These are phyloP conservation scores for Acleris holmiana DNA, from an alignment of 2,888 invertebrate genomes.

Conservation along the genomic window DNA sequence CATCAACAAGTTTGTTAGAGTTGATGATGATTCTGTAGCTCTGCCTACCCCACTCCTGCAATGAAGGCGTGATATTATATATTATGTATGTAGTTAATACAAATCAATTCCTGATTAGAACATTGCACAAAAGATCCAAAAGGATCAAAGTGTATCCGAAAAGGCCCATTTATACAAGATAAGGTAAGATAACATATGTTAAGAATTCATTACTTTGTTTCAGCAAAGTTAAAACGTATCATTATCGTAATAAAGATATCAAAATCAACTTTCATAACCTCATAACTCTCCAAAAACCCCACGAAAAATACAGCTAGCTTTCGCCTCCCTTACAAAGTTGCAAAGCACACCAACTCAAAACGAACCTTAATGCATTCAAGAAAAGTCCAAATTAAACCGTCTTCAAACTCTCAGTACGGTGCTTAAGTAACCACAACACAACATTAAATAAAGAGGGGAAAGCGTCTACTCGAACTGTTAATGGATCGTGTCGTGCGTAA, in stretches of 20 bases:
- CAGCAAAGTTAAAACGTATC: too few species aligned
- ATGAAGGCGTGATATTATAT: too few species aligned
- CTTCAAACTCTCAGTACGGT: not conserved
- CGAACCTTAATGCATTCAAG: not conserved
- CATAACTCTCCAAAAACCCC: not conserved
- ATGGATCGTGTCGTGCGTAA: constrained; percentile 59
- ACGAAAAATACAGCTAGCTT: constrained; percentile 2
- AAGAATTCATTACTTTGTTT: too few species aligned
- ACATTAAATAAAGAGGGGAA: constrained; percentile 36
- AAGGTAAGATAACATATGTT: not conserved
- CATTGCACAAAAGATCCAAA: too few species aligned
- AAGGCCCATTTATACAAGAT: not conserved
- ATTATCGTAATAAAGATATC: constrained; percentile 8
- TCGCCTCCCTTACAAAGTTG: constrained; percentile 7
- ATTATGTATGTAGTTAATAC: too few species aligned
- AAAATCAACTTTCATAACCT: constrained; percentile 8
- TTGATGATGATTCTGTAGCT: too few species aligned
- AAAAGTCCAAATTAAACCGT: not conserved
- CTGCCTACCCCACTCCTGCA: too few species aligned
- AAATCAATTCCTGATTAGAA: too few species aligned
- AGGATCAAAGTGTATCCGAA: too few species aligned
- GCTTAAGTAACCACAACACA: constrained; percentile 32
- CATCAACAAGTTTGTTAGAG: too few species aligned
- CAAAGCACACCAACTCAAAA: not conserved
- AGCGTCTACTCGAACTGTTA: constrained; percentile 41